Evolutionary conservation across 2,888 invertebrate genomes (phyloP).

Genomic region (Acanthosepion esculentum): DNA sequence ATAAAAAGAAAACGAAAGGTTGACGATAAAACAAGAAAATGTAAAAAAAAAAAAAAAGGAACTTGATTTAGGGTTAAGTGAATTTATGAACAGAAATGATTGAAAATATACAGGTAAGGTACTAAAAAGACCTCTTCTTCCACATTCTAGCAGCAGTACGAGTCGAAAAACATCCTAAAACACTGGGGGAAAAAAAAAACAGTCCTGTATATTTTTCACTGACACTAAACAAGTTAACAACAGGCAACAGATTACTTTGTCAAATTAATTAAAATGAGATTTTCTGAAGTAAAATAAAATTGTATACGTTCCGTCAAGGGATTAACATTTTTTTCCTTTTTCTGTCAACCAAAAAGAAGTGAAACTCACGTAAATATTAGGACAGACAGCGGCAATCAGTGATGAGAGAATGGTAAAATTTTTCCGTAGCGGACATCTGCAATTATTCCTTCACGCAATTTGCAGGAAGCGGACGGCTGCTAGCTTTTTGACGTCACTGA

Average conservation of each 20-base stretch:
- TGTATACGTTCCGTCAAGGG: neutral
- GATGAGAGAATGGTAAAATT: neutral
- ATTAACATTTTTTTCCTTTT: neutral
- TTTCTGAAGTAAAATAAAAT: too few species aligned
- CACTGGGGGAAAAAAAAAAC: neutral
- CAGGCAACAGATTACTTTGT: neutral
- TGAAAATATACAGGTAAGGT: too few species aligned
- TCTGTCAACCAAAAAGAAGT: neutral
- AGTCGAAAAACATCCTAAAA: neutral
- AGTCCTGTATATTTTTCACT: neutral
- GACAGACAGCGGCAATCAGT: neutral
- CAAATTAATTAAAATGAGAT: neutral
- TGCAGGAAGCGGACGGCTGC: neutral
- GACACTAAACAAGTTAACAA: neutral
- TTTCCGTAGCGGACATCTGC: constrained; percentile 2
- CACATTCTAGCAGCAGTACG: neutral
- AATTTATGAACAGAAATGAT: too few species aligned
- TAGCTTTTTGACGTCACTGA: neutral
- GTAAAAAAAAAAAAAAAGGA: too few species aligned
- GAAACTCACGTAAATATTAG: neutral
- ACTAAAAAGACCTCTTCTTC: neutral
- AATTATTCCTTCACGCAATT: constrained; percentile 21
- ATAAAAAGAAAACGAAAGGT: too few species aligned
- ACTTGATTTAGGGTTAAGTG: too few species aligned
- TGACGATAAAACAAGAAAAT: too few species aligned